Conservation (phyloP, 2,888 invertebrate species). For the Xanthorhoe designata region DNA sequence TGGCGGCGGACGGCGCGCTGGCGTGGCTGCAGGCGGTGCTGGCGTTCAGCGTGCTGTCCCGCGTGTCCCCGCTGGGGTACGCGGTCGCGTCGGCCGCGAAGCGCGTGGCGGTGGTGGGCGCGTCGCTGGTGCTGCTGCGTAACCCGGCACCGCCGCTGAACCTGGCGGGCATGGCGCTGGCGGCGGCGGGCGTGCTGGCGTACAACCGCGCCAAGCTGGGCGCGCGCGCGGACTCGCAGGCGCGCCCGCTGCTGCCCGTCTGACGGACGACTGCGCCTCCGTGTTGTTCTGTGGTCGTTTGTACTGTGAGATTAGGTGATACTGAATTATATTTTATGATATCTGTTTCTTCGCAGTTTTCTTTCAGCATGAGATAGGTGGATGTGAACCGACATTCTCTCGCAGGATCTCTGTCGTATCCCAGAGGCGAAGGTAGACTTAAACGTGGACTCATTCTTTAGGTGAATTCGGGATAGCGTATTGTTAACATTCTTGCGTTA, state of each 20-base stretch:
- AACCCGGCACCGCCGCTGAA: constrained; percentile 96
- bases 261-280: constrained; percentile 45
- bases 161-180: constrained; percentile 95
- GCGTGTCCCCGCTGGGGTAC: constrained; percentile 97
- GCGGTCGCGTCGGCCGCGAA: constrained; percentile 98
- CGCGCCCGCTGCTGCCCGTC: constrained; percentile 57
- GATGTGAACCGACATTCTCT: no score
- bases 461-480: no score
- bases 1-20: constrained; percentile 90
- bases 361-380: background rate
- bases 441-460: no score
- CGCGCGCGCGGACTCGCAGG: constrained; percentile 25
- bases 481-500: no score
- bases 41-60: constrained; percentile 96
- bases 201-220: constrained; percentile 88
- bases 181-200: constrained; percentile 94
- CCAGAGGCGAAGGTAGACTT: no score
- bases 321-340: constrained; percentile 11
- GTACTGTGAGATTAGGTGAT: background rate
- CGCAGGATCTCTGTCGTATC: no score
- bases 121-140: constrained; percentile 93
- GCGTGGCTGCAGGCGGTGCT: constrained; percentile 98
- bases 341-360: background rate
- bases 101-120: constrained; percentile 95
- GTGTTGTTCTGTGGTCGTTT: no score